Evolutionary conservation across 2,113 vertebrate genomes (phyloP).

Genomic region (Andinoacara biseriatus): DNA sequence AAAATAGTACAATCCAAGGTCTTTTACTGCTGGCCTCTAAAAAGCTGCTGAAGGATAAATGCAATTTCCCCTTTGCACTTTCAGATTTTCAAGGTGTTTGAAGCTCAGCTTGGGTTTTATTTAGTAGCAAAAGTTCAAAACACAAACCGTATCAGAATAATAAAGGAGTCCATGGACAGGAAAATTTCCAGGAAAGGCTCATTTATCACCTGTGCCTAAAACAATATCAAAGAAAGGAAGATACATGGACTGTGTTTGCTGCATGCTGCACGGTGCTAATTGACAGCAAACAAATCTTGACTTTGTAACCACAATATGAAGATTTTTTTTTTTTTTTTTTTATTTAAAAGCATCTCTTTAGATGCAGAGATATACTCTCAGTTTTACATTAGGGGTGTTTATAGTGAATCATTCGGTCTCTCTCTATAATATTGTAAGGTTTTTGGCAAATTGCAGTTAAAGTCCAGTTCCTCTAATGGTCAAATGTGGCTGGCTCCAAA

Average conservation of each 20-base stretch:
- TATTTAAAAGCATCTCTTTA: neutral
- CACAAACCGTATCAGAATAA: neutral
- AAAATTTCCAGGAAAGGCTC: neutral
- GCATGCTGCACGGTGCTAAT: neutral
- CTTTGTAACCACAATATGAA: neutral
- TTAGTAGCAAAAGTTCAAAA: constrained; percentile 7
- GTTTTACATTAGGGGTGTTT: neutral
- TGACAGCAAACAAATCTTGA: neutral
- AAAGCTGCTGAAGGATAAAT: constrained; percentile 12
- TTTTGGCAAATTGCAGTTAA: neutral
- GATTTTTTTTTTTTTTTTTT: too few relatives aligned
- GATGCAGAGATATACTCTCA: neutral
- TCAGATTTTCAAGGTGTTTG: neutral
- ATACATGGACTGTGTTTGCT: neutral
- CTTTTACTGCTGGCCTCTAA: neutral
- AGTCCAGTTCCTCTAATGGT: neutral
- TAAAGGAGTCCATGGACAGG: neutral
- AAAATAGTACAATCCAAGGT: neutral
- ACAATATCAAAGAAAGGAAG: neutral
- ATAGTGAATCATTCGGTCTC: neutral
- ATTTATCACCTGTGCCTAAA: neutral
- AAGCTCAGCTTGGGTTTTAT: neutral
- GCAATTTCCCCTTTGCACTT: constrained; percentile 7
- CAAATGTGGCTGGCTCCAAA: neutral
- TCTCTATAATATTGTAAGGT: neutral